A percentile compares a stretch with the other conserved stretches of the same genome.
These are phyloP conservation scores for Planococcus citri DNA, from an alignment of 1,140 invertebrate genomes.

Conservation along the genomic window DNA sequence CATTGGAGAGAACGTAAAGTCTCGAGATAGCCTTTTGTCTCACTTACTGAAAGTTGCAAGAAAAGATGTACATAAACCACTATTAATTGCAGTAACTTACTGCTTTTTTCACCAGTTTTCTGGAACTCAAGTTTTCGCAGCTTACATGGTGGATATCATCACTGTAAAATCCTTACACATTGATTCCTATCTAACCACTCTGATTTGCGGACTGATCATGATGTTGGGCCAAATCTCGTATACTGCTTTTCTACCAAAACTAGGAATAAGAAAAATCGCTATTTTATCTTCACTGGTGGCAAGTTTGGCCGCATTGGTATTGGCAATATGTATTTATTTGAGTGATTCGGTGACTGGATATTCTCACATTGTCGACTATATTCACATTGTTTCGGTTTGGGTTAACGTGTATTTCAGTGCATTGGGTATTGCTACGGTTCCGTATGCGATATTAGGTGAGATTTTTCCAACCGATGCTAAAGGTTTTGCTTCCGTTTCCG, in stretches of 20 bases:
- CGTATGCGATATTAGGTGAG: constrained; percentile 48
- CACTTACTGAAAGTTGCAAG: constrained; percentile 31
- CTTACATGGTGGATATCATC: constrained; percentile 50
- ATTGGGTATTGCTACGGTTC: constrained; percentile 44
- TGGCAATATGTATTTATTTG: background rate
- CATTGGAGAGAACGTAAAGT: constrained; percentile 13
- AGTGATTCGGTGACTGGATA: background rate
- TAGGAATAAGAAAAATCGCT: constrained; percentile 39
- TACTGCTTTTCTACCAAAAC: constrained; percentile 40
- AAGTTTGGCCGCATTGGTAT: constrained; percentile 39
- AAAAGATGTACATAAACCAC: constrained; percentile 38
- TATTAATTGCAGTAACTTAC: constrained; percentile 48
- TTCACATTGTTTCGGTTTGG: background rate
- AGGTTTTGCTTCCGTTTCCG: constrained; percentile 36
- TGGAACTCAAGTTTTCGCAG: constrained; percentile 54
- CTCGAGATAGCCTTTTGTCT: background rate
- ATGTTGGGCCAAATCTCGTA: constrained; percentile 39
- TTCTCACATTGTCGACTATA: background rate
- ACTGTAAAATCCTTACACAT: constrained; percentile 36
- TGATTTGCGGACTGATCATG: constrained; percentile 39
- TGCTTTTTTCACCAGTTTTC: constrained; percentile 68
- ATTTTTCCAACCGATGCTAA: constrained; percentile 35
- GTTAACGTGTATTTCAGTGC: constrained; percentile 41
- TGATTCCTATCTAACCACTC: constrained; percentile 30
- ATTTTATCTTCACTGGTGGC: constrained; percentile 42